These are phyloP conservation scores for Darevskia nairensis DNA, from an alignment of 2,797 vertebrate species.

Conservation along the genomic window DNA sequence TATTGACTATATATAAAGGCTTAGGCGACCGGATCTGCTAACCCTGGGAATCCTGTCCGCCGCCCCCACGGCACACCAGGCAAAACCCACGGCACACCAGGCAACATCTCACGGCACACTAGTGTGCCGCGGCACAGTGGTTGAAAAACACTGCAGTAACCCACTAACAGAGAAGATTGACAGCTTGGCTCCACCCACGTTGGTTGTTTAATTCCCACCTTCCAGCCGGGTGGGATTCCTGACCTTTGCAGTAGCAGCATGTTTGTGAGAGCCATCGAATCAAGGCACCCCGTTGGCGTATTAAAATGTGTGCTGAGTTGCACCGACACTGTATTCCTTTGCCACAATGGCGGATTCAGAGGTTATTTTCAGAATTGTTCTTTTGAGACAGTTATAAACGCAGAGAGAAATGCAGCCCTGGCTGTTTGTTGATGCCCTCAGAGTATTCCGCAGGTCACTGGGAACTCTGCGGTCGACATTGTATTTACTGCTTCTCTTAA, in stretches of 20 bases:
- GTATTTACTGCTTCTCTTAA: constrained; percentile 47
- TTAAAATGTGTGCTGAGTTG: not conserved
- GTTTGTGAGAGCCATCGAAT: not conserved
- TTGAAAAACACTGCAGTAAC: too few relatives aligned
- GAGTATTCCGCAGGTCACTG: not conserved
- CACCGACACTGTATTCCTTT: not conserved
- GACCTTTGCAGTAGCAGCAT: not conserved
- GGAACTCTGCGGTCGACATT: constrained; percentile 29
- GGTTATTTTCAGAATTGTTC: not conserved
- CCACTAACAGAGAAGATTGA: too few relatives aligned
- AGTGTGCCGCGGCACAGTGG: too few relatives aligned
- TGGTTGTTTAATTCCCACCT: not conserved
- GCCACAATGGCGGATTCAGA: not conserved
- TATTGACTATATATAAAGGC: too few relatives aligned
- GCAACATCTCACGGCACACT: too few relatives aligned
- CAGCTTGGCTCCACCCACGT: not conserved
- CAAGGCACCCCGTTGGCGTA: not conserved
- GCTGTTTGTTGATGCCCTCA: not conserved
- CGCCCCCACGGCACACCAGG: too few relatives aligned
- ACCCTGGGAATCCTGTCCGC: too few relatives aligned
- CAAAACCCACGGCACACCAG: too few relatives aligned
- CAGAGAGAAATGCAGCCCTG: not conserved
- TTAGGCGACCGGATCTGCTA: too few relatives aligned
- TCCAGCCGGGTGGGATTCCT: not conserved
- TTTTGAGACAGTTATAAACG: not conserved